Evolutionary conservation across 2,888 invertebrate species (phyloP).

Genomic region (Oscheius sp.): DNA sequence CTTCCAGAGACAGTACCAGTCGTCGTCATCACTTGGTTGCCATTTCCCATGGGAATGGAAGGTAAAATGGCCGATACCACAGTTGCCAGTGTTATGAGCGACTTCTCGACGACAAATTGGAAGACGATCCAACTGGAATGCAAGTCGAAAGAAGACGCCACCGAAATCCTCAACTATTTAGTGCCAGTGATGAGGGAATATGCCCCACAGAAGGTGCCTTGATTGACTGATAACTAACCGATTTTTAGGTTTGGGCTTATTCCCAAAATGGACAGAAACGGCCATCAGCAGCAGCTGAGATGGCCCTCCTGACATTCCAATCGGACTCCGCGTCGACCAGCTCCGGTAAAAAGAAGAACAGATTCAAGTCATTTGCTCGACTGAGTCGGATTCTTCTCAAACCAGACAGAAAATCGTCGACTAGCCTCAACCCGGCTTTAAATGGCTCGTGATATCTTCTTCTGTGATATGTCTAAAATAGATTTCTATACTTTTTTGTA

Average conservation of each 20-base stretch:
- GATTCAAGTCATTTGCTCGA: conserved; percentile 7
- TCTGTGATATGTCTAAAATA: background rate
- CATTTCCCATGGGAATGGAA: background rate
- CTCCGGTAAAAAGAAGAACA: conserved; percentile 5
- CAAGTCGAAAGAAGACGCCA: conserved; percentile 32
- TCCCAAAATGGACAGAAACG: conserved; percentile 16
- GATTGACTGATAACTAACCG: background rate
- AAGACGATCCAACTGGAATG: conserved; percentile 34
- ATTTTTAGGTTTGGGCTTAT: conserved; percentile 8
- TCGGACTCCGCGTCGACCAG: background rate
- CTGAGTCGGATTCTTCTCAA: background rate
- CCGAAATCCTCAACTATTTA: conserved; percentile 22
- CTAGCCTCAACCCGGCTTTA: too few species aligned
- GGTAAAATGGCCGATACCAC: too few species aligned
- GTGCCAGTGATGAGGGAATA: conserved; percentile 8
- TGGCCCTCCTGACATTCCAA: conserved; percentile 1
- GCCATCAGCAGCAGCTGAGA: conserved; percentile 12
- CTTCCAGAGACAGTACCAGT: conserved; percentile 1
- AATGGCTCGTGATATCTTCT: background rate
- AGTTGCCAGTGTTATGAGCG: background rate
- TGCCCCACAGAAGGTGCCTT: conserved; percentile 5
- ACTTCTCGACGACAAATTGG: conserved; percentile 6
- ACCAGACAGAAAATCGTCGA: too few species aligned
- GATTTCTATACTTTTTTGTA: too few species aligned
- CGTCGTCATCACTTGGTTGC: conserved; percentile 20